Evolutionary conservation across 2,113 vertebrate species (phyloP).

Genomic region (Hymenochirus boettgeri): DNA sequence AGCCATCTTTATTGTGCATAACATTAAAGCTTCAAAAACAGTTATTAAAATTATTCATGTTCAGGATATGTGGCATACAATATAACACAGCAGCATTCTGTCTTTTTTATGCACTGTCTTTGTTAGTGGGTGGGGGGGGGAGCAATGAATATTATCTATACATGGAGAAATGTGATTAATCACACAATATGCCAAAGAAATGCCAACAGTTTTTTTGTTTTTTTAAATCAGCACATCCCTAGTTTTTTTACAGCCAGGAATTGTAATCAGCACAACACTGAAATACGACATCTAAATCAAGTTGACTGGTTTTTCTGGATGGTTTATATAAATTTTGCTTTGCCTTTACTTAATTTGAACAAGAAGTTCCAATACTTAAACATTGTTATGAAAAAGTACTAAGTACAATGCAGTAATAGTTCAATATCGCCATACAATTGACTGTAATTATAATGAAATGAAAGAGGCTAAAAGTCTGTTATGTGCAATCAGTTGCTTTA

Average conservation of each 20-base stretch:
- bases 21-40: slow-evolving; percentile 3
- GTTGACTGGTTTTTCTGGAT: not conserved
- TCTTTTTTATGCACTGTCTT: slow-evolving; percentile 3
- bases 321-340: no score
- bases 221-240: not conserved
- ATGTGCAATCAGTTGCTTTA: slow-evolving; percentile 16
- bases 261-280: not conserved
- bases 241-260: not conserved
- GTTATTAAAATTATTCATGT: slow-evolving; percentile 3
- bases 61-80: not conserved
- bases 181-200: not conserved
- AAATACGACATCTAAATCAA: not conserved
- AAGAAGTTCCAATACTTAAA: slow-evolving; percentile 1
- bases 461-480: slow-evolving; percentile 16
- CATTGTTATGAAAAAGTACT: not conserved
- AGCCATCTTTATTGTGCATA: slow-evolving; percentile 2
- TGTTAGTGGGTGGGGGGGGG: not conserved
- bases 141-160: slow-evolving; percentile 1
- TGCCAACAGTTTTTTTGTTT: not conserved
- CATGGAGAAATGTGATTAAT: not conserved
- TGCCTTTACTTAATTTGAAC: not conserved
- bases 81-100: slow-evolving; percentile 1
- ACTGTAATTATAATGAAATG: slow-evolving; percentile 2
- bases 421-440: slow-evolving; percentile 1
- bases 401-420: not conserved